A percentile compares a stretch with the other conserved stretches of the same genome.
Evolutionary conservation across 2,113 vertebrate species (phyloP).

Genomic region (Petromus typicus): DNA sequence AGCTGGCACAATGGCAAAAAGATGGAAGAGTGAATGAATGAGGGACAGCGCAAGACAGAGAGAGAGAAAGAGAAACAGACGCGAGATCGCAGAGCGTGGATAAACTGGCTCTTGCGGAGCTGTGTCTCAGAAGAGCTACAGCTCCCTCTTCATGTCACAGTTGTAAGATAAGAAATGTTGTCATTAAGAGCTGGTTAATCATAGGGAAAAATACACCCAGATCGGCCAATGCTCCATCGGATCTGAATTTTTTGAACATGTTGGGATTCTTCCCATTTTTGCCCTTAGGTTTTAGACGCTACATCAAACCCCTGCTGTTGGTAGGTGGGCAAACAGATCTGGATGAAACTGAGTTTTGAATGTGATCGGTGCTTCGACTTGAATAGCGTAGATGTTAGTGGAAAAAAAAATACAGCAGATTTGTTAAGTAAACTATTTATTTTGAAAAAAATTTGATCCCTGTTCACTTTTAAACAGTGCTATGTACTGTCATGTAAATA

Average conservation of each 20-base stretch:
- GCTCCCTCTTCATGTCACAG: slow-evolving; percentile 97
- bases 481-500: neutral
- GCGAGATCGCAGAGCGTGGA: slow-evolving; percentile 81
- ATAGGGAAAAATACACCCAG: slow-evolving; percentile 41
- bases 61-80: slow-evolving; percentile 80
- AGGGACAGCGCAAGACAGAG: slow-evolving; percentile 68
- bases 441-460: slow-evolving; percentile 45
- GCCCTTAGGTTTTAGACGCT: slow-evolving; percentile 62
- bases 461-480: slow-evolving; percentile 53
- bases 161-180: slow-evolving; percentile 87
- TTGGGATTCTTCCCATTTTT: slow-evolving; percentile 70
- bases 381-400: neutral
- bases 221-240: slow-evolving; percentile 56
- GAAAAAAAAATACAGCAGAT: slow-evolving; percentile 38
- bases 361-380: slow-evolving; percentile 42
- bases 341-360: slow-evolving; percentile 68
- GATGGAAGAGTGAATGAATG: slow-evolving; percentile 81
- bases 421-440: slow-evolving; percentile 49
- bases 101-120: slow-evolving; percentile 84
- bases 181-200: slow-evolving; percentile 76
- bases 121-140: slow-evolving; percentile 93
- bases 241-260: slow-evolving; percentile 75
- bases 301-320: slow-evolving; percentile 34
- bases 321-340: slow-evolving; percentile 66
- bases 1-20: slow-evolving; percentile 91